Conservation (phyloP, 2,797 vertebrate genomes). For the Hypotaenidia okinawae region DNA sequence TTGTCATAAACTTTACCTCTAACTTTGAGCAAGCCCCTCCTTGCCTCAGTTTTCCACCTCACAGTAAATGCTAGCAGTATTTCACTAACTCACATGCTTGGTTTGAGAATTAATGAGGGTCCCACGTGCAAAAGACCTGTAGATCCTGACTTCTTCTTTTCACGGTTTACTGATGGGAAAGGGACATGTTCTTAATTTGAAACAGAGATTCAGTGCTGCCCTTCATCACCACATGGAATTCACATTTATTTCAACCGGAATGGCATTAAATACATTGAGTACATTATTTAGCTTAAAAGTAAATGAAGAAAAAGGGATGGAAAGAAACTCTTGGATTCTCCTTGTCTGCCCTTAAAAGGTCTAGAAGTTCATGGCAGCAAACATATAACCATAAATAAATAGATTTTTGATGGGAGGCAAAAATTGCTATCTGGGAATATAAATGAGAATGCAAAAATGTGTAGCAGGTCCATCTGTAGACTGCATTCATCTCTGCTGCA, state of each 20-base stretch:
- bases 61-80: conserved; percentile 11
- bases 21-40: neutral
- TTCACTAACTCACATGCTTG: neutral
- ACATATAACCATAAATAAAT: conserved; percentile 19
- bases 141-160: conserved; percentile 48
- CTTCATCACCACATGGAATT: conserved; percentile 65
- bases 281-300: conserved; percentile 19
- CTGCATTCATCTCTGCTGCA: conserved; percentile 31
- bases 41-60: conserved; percentile 21
- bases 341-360: neutral
- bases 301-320: conserved; percentile 15
- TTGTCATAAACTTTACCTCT: conserved; percentile 1
- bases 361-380: neutral
- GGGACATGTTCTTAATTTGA: conserved; percentile 57
- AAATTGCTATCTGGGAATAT: neutral
- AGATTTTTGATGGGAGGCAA: conserved; percentile 4
- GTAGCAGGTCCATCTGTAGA: conserved; percentile 21
- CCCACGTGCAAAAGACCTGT: conserved; percentile 6
- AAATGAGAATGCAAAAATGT: neutral
- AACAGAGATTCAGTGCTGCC: conserved; percentile 50
- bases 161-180: conserved; percentile 33
- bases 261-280: neutral
- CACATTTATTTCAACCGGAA: conserved; percentile 55
- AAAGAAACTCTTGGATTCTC: conserved; percentile 22
- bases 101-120: conserved; percentile 33